Conservation (phyloP, 2,888 invertebrate species). For the Pteria penguin region DNA sequence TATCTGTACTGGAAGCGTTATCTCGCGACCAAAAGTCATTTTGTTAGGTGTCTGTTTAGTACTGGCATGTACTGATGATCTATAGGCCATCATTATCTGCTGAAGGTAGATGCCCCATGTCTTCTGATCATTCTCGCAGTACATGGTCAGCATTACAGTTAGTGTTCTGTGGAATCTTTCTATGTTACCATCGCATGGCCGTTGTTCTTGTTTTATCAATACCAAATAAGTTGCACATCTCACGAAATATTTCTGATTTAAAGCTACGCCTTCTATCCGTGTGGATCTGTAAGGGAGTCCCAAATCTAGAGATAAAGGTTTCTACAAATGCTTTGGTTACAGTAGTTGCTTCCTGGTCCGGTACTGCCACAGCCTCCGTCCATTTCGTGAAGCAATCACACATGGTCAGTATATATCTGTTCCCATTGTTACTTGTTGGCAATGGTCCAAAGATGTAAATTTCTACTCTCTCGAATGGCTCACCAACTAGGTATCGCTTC, state of each 20-base stretch:
- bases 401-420: not conserved
- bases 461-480: conserved; percentile 2
- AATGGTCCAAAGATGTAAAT: not conserved
- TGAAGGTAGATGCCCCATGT: conserved; percentile 10
- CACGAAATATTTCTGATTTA: not conserved
- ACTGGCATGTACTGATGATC: conserved; percentile 13
- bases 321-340: not conserved
- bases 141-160: conserved; percentile 4
- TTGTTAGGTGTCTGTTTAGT: conserved; percentile 15
- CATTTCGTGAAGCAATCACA: conserved; percentile 1
- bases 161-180: conserved; percentile 26
- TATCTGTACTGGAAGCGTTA: conserved; percentile 3
- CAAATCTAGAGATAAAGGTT: not conserved
- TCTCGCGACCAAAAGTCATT: conserved; percentile 16
- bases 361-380: not conserved
- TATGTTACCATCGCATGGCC: conserved; percentile 4
- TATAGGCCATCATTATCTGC: conserved; percentile 17
- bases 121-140: conserved; percentile 11
- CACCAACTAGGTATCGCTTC: not conserved
- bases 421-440: not conserved
- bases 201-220: conserved; percentile 11
- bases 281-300: not conserved
- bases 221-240: not conserved
- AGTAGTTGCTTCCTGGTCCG: not conserved
- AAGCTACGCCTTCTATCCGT: not conserved